These are phyloP conservation scores for Rhea pennata DNA, from an alignment of 2,113 vertebrate species.

Conservation along the genomic window DNA sequence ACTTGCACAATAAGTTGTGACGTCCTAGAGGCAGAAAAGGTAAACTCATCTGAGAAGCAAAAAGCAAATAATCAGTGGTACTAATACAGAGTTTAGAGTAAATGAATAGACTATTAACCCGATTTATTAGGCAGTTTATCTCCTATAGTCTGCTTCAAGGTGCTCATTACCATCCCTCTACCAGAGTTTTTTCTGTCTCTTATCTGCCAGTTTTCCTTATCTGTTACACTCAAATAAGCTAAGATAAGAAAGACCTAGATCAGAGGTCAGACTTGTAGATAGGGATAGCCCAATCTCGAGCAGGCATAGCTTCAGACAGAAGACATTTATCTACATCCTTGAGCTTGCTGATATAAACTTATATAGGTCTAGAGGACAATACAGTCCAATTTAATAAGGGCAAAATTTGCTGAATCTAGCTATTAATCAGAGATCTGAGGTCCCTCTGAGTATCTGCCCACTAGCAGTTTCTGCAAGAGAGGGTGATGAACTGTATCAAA, in stretches of 20 bases:
- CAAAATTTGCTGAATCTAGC: not conserved
- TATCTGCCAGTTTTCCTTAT: not conserved
- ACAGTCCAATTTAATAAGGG: not conserved
- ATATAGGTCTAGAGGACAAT: not conserved
- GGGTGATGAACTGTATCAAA: rapidly evolving
- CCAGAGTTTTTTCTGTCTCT: not conserved
- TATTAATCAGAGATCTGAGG: not conserved
- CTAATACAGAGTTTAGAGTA: not conserved
- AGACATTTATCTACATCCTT: not conserved
- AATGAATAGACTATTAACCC: not conserved
- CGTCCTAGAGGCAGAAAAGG: not conserved
- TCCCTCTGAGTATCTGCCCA: not conserved
- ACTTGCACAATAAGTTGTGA: not conserved
- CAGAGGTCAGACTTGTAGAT: not conserved
- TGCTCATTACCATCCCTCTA: not conserved
- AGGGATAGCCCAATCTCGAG: not conserved
- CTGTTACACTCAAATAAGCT: not conserved
- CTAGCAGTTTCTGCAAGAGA: not conserved
- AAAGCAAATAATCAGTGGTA: not conserved
- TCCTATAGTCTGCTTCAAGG: not conserved
- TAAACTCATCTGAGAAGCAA: not conserved
- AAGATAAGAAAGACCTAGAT: not conserved
- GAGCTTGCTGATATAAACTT: not conserved
- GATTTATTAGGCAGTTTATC: not conserved
- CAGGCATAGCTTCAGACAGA: not conserved